These are phyloP conservation scores for Parasteatoda lunata DNA, from an alignment of 2,888 invertebrate species.

Conservation along the genomic window DNA sequence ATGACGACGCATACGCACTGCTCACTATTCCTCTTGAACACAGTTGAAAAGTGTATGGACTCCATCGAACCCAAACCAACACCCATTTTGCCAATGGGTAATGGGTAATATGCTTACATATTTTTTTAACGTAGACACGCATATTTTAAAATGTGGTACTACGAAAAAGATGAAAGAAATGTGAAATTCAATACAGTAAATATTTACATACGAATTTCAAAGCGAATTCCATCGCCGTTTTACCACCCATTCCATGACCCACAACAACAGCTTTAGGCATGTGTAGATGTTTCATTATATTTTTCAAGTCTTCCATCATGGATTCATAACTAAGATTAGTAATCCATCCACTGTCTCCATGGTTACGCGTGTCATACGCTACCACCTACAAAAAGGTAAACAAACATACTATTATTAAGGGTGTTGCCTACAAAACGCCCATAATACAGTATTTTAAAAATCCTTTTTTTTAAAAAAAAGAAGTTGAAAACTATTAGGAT, in stretches of 20 bases:
- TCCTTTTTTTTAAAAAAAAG: no score
- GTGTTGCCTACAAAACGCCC: no score
- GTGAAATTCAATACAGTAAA: background rate
- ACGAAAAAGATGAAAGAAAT: background rate
- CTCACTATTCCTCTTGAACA: no score
- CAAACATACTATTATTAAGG: no score
- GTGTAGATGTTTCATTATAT: background rate
- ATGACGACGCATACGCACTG: no score
- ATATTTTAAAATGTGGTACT: background rate
- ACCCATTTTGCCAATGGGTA: no score
- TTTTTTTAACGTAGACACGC: background rate
- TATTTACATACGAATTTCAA: background rate
- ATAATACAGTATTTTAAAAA: no score
- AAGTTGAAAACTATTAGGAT: no score
- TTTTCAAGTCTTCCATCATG: constrained; percentile 6
- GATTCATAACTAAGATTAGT: background rate
- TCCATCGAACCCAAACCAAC: no score
- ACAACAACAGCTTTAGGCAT: background rate
- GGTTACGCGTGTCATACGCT: constrained; percentile 3
- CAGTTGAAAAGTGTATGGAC: no score
- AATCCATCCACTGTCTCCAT: constrained; percentile 9
- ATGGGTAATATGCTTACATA: background rate
- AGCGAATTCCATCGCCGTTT: constrained; percentile 12
- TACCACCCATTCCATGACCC: constrained; percentile 10
- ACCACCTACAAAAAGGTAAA: background rate